Evolutionary conservation across 2,797 vertebrate genomes (phyloP), one percentile per base, ranked within the genome.

Genomic region (Rhynchotus rufescens): DNA sequence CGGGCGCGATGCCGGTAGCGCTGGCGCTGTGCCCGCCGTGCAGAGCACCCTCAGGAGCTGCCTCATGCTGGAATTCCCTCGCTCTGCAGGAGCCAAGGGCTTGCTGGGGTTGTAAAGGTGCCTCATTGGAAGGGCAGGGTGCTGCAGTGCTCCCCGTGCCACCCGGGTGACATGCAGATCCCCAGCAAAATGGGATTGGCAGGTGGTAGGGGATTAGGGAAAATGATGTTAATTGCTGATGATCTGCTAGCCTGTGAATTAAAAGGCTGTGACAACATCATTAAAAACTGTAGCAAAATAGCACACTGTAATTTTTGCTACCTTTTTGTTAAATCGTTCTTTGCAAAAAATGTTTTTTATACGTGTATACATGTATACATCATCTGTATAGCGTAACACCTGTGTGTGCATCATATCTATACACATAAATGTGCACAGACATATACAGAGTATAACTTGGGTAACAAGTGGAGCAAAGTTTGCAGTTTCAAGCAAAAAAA

Each of bases 131-230:
- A 61, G 12, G 21, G 25, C 32, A 69, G 15, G 32, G 14, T 81
- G 56, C 45, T 38, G 11, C 13, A 10, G 65, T 61, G 68, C 32
- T 93, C 30, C 72, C 36, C 30, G 3, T 80, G 69, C 66, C 57
- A 10, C 51, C 52, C 15, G 10, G 16, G 17, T 1, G 15, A 28
- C 57, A 19, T 77, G 64, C 49, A 12, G 66, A n/a, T 87, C 34
- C 42, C 23, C 73, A n/a, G 88, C n/a, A 85, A 52, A 78, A 32
- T 2, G 62, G 66, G 12, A 32, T 32, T 93, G 80, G 54, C 93
- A 93, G 92, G 56, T 94, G 84, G 82, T 36, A 57, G 52, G 64
- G 56, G 57, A 84, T 95, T 95, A 90, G 79, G 54, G 69, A 38
- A 12, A 47, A 84, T 69, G 69, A 57, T 68, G 38, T 80, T 95